Percentiles rank a stretch among this genome's conserved stretches.
These are phyloP conservation scores for Colossoma macropomum DNA, from an alignment of 2,113 vertebrate species.

Conservation along the genomic window DNA sequence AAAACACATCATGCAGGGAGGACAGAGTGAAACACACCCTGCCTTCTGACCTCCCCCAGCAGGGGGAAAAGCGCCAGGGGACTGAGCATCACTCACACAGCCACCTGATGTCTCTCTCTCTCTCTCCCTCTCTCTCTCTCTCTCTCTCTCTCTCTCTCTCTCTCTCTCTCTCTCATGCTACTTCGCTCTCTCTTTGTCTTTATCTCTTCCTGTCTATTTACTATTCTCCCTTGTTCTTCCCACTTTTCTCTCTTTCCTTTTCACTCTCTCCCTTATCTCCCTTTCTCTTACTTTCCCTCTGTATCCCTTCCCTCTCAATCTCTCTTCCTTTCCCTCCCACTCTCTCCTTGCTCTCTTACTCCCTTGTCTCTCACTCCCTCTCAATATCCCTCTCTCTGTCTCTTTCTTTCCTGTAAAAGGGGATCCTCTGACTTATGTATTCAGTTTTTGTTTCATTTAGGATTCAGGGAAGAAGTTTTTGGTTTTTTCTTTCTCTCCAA, in stretches of 20 bases:
- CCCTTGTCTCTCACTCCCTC: background rate
- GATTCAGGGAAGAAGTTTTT: too few species aligned
- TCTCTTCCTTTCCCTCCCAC: too few species aligned
- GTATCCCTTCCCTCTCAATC: background rate
- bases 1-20: slow-evolving; percentile 40
- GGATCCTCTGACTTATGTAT: too few species aligned
- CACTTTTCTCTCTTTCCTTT: background rate
- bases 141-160: background rate
- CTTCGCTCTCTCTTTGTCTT: background rate
- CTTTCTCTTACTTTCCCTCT: too few species aligned
- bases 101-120: background rate
- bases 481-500: background rate
- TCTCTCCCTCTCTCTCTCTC: background rate
- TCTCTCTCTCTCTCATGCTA: background rate
- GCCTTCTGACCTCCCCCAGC: slow-evolving; percentile 27
- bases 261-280: background rate
- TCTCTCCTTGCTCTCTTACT: background rate
- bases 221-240: background rate
- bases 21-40: slow-evolving; percentile 26
- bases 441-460: too few species aligned
- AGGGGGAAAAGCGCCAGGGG: background rate
- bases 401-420: too few species aligned
- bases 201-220: too few species aligned
- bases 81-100: slow-evolving; percentile 19
- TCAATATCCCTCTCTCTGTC: background rate